A percentile compares a stretch with the other conserved stretches of the same genome.
phyloP scores from a whole-genome alignment of 2,888 invertebrate genomes.

The Rhyacophila evoluta region DNA sequence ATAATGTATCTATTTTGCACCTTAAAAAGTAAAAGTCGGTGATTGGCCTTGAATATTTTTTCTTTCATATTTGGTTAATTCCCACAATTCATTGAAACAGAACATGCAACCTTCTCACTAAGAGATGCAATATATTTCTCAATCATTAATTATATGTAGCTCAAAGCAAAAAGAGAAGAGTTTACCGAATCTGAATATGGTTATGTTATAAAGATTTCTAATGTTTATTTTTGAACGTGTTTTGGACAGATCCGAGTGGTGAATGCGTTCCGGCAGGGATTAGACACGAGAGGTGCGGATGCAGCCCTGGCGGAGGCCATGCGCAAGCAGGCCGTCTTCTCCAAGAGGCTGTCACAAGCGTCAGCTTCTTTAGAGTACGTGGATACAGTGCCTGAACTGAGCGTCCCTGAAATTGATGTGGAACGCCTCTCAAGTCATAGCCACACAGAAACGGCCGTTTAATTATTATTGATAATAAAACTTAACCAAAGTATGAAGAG shows the following conservation, averaged over 20 bases:
- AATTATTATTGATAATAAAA: conserved; percentile 58
- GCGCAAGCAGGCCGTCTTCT: conserved; percentile 92
- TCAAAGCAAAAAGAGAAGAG: not conserved
- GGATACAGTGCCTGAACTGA: conserved; percentile 88
- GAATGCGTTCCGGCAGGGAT: conserved; percentile 99
- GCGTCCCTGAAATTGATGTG: conserved; percentile 92
- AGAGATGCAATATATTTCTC: too few species aligned
- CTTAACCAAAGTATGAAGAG: conserved; percentile 15
- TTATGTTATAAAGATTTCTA: not conserved
- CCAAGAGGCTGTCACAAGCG: conserved; percentile 91
- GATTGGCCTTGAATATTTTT: too few species aligned
- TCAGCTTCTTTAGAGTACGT: conserved; percentile 91
- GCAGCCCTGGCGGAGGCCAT: conserved; percentile 93
- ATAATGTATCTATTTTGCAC: too few species aligned
- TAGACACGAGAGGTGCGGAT: conserved; percentile 95
- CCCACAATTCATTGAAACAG: too few species aligned
- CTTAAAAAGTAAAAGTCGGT: too few species aligned
- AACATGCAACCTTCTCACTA: too few species aligned
- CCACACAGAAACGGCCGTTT: conserved; percentile 95
- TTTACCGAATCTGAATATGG: not conserved
- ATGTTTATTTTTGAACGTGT: conserved; percentile 26
- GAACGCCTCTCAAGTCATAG: conserved; percentile 93
- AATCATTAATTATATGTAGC: not conserved
- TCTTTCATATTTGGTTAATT: too few species aligned
- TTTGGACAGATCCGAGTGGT: conserved; percentile 92